phyloP scores from a whole-genome alignment of 1,140 invertebrate species.

The Ceratoteleas bidentatus region DNA sequence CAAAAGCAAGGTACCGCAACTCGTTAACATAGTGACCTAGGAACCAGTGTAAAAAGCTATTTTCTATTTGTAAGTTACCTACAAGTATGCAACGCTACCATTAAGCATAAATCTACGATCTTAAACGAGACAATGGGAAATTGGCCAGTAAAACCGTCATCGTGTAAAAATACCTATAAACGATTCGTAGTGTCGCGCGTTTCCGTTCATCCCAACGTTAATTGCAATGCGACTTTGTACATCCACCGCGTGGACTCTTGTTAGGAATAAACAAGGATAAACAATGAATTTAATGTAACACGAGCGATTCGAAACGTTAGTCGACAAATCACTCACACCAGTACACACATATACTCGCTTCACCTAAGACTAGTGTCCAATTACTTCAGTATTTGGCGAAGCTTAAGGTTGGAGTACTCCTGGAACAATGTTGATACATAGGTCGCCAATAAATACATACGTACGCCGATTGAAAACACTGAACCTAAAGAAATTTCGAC shows the following conservation, averaged over 20 bases:
- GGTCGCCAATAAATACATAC: conserved; percentile 32
- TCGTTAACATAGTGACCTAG: conserved; percentile 32
- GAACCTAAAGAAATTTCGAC: conserved; percentile 27
- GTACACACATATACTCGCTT: conserved; percentile 12
- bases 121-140: conserved; percentile 42
- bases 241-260: conserved; percentile 20
- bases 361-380: conserved; percentile 23
- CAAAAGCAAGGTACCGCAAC: conserved; percentile 20
- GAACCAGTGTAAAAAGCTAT: conserved; percentile 51
- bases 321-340: conserved; percentile 8
- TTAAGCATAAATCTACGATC: conserved; percentile 19
- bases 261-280: conserved; percentile 14
- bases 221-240: conserved; percentile 27
- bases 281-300: conserved; percentile 4
- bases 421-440: conserved; percentile 37
- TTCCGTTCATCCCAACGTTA: conserved; percentile 14
- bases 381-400: conserved; percentile 55
- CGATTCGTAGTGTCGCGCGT: conserved; percentile 4
- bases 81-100: conserved; percentile 27
- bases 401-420: conserved; percentile 49
- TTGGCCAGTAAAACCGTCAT: conserved; percentile 51
- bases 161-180: conserved; percentile 19
- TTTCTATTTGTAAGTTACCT: conserved; percentile 47
- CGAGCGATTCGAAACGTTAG: not conserved
- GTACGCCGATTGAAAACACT: conserved; percentile 12